Percentiles rank a stretch among this genome's conserved stretches.
Evolutionary conservation across 1,140 invertebrate species (phyloP).

Genomic region (Notospermus geniculatus): DNA sequence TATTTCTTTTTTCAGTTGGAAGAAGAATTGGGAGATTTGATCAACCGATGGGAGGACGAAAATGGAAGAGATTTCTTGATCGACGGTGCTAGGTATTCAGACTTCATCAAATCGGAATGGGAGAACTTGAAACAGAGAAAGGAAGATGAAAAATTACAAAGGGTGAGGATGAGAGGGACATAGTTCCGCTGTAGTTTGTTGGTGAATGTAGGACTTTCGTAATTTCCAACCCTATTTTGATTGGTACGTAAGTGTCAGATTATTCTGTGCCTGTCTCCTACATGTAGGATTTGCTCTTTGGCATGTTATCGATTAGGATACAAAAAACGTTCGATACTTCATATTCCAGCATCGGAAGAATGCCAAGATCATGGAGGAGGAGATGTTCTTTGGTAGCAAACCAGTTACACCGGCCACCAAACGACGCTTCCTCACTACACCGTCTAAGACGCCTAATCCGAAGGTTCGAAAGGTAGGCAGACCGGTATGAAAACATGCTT

Average conservation of each 20-base stretch:
- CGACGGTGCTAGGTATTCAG: slow-evolving; percentile 42
- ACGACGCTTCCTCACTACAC: slow-evolving; percentile 28
- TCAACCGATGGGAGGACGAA: slow-evolving; percentile 46
- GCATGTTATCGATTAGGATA: no score
- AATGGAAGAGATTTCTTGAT: slow-evolving; percentile 47
- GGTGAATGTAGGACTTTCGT: background rate
- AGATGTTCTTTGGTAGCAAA: slow-evolving; percentile 50
- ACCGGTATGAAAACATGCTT: background rate
- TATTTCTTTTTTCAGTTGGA: slow-evolving; percentile 50
- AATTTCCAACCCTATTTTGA: background rate
- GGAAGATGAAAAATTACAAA: slow-evolving; percentile 53
- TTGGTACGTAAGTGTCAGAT: background rate
- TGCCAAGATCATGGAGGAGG: slow-evolving; percentile 45
- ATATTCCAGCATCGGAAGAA: slow-evolving; percentile 37
- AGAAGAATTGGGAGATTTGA: slow-evolving; percentile 48
- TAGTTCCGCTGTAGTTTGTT: background rate
- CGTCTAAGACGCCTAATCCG: slow-evolving; percentile 34
- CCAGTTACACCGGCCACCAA: slow-evolving; percentile 40
- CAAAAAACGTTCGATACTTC: background rate
- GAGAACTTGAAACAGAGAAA: slow-evolving; percentile 45
- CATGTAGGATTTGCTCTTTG: no score
- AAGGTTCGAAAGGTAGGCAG: slow-evolving; percentile 46
- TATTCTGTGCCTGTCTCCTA: no score
- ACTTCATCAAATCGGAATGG: slow-evolving; percentile 54
- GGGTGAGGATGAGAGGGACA: slow-evolving; percentile 37